Evolutionary conservation across 2,797 vertebrate species (phyloP), one percentile per base, ranked within the genome.

Genomic region (Pteronotus mesoamericanus): DNA sequence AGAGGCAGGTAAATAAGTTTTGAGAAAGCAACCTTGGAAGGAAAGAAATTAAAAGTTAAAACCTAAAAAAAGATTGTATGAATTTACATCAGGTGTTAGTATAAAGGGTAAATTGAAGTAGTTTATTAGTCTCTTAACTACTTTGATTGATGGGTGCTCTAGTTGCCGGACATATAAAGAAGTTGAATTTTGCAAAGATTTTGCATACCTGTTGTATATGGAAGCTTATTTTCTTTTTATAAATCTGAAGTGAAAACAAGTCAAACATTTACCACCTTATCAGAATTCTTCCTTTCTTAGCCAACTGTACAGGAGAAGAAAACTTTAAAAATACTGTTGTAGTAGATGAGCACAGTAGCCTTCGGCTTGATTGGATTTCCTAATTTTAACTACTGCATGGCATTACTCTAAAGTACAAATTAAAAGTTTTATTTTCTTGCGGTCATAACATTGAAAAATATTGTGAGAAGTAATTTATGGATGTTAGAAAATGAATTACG

Each of bases 1-100:
- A 92, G 96, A 96, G 96, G 96, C 97, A 97, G 97, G 96, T 97
- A 97, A 97, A 94, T 94, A 87, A 61, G 24, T 74, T 83, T 69
- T 59, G 57, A 94, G 87, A 92, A 51, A 57, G n/a, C 91, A 72
- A 34, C 44, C 55, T 11, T 19, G 2, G 61, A 77, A 86, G 80
- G 74, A 88, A 87, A 80, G 44, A 78, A 80, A 84, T 9, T 64
- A 48, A 44, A 91, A 79, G 48, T 69, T 88, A 44, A 92, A 82
- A 82, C 46, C 44, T 32, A 55, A 48, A 46, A 87, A 64, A 83
- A 77, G 37, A 77, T 24, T 53, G 19, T 89, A n/a, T 84, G 37
- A 71, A 69, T 89, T 61, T 64, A 32, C 26, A 15, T 48, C 29
- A 66, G 39, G 16, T 24, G 26, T 57, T 79, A 83, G 57, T 21